phyloP scores from a whole-genome alignment of 2,888 invertebrate species.

The Epinotia nisella region DNA sequence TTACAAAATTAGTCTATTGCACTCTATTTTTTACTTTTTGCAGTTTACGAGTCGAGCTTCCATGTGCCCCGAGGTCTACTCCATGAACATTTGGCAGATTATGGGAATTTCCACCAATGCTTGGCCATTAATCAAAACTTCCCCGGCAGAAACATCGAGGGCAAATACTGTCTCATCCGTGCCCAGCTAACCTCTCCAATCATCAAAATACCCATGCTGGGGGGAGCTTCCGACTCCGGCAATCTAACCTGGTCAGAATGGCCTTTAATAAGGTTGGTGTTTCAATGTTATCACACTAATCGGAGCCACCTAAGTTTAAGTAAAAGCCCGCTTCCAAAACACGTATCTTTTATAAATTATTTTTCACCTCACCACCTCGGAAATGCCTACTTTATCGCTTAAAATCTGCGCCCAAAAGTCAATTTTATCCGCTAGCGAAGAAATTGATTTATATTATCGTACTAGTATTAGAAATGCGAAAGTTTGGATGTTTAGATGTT shows the following conservation, averaged over 20 bases:
- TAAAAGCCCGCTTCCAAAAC: background rate
- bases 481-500: too few relatives aligned
- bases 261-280: background rate
- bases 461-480: too few relatives aligned
- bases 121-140: constrained; percentile 4
- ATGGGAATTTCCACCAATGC: constrained; percentile 22
- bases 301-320: background rate
- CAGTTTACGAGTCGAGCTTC: constrained; percentile 18
- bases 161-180: constrained; percentile 62
- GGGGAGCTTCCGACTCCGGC: constrained; percentile 38
- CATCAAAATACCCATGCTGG: constrained; percentile 50
- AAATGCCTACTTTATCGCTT: too few relatives aligned
- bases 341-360: background rate
- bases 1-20: background rate
- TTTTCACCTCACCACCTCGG: too few relatives aligned
- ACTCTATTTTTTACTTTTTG: background rate
- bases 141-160: background rate
- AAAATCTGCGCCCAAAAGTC: too few relatives aligned
- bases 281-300: background rate
- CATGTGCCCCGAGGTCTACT: constrained; percentile 14
- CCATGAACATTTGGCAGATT: background rate
- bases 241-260: background rate
- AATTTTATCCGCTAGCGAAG: too few relatives aligned
- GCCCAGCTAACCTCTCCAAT: constrained; percentile 45
- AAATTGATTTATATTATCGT: too few relatives aligned